These are phyloP conservation scores for Laticauda laticaudata DNA, from an alignment of 2,113 vertebrate genomes.

Conservation along the genomic window DNA sequence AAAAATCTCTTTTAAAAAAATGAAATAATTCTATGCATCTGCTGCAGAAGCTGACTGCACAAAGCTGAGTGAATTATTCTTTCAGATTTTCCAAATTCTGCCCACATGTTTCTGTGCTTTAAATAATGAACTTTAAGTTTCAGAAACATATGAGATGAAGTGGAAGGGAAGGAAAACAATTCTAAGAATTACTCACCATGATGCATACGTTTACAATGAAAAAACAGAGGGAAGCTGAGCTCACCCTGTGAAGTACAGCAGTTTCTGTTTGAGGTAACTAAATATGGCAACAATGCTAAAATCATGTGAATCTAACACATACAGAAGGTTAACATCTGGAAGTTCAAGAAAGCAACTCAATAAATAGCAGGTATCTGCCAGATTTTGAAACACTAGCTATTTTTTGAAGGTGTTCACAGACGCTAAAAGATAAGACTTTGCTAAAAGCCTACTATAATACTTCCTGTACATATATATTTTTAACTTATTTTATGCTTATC, in stretches of 20 bases:
- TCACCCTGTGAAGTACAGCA: neutral
- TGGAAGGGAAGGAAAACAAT: neutral
- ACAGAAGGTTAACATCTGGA: neutral
- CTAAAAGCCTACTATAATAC: neutral
- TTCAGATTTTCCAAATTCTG: neutral
- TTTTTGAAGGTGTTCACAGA: neutral
- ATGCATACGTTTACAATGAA: neutral
- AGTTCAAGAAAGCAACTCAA: neutral
- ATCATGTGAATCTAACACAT: neutral
- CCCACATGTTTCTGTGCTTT: neutral
- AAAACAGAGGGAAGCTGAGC: neutral
- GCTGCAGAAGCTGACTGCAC: neutral
- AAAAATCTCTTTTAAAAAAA: neutral
- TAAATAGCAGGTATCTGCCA: neutral
- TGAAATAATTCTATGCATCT: neutral
- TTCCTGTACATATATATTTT: neutral
- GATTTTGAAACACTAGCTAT: neutral
- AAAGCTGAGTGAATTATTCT: neutral
- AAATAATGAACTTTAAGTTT: neutral
- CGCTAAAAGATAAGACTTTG: neutral
- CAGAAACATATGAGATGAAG: neutral
- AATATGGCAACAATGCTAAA: neutral
- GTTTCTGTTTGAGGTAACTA: neutral
- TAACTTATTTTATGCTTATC: neutral
- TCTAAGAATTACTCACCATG: neutral